These are phyloP conservation scores for Lissonota sp. DNA, from an alignment of 2,888 invertebrate genomes.

Conservation along the genomic window DNA sequence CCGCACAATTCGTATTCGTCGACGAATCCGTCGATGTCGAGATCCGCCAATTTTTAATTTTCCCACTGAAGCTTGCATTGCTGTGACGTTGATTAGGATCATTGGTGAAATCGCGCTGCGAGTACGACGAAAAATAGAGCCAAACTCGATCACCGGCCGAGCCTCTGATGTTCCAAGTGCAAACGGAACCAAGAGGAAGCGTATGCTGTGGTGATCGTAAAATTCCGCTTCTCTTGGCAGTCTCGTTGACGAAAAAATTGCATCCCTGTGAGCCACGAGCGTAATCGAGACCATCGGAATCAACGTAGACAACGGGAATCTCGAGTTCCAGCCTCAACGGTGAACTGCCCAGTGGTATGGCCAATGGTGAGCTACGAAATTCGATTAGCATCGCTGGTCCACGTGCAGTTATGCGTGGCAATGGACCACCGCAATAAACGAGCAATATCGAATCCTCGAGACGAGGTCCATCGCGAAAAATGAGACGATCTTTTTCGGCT, in stretches of 20 bases:
- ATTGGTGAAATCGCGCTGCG: slow-evolving; percentile 89
- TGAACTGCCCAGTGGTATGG: slow-evolving; percentile 90
- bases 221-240: slow-evolving; percentile 88
- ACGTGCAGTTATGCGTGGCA: slow-evolving; percentile 90
- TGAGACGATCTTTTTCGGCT: slow-evolving; percentile 92
- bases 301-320: slow-evolving; percentile 94
- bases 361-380: slow-evolving; percentile 93
- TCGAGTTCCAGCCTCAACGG: slow-evolving; percentile 93
- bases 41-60: slow-evolving; percentile 50
- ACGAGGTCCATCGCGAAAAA: slow-evolving; percentile 93
- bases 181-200: slow-evolving; percentile 93
- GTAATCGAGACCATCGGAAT: slow-evolving; percentile 94
- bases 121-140: slow-evolving; percentile 94
- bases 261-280: slow-evolving; percentile 86
- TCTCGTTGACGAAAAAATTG: slow-evolving; percentile 83
- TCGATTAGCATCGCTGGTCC: slow-evolving; percentile 95
- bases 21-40: neutral
- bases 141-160: slow-evolving; percentile 92
- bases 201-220: slow-evolving; percentile 93
- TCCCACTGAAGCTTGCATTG: slow-evolving; percentile 77
- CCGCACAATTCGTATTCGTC: slow-evolving; percentile 71
- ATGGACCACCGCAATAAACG: slow-evolving; percentile 94
- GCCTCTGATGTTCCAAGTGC: slow-evolving; percentile 93
- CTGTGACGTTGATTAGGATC: slow-evolving; percentile 74
- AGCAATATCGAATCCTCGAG: slow-evolving; percentile 93